Percentiles rank a stretch among this genome's conserved stretches.
These are phyloP conservation scores for Nemotelus pantherinus DNA, from an alignment of 2,888 invertebrate species.

Conservation along the genomic window DNA sequence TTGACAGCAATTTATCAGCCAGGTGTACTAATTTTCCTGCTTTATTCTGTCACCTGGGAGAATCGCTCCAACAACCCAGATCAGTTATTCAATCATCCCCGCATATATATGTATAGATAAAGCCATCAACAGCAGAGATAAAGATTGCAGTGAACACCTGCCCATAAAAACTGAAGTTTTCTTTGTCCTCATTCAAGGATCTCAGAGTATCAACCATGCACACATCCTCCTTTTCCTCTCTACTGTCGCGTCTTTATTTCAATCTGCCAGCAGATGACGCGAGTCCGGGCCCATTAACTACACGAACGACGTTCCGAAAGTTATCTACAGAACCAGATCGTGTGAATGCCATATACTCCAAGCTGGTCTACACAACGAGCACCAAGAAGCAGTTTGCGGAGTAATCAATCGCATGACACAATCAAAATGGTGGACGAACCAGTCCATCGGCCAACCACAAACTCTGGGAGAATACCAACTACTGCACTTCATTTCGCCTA, in stretches of 20 bases:
- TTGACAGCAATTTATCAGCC: too few relatives aligned
- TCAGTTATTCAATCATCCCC: slow-evolving; percentile 5
- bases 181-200: slow-evolving; percentile 28
- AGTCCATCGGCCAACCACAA: slow-evolving; percentile 27
- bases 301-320: slow-evolving; percentile 4
- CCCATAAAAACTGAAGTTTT: not conserved
- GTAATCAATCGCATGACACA: slow-evolving; percentile 51
- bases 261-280: slow-evolving; percentile 12
- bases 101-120: not conserved
- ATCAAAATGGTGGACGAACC: slow-evolving; percentile 52
- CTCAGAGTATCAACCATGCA: not conserved
- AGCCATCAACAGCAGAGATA: not conserved
- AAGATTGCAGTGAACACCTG: slow-evolving; percentile 16
- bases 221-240: slow-evolving; percentile 24
- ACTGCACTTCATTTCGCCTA: not conserved
- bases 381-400: slow-evolving; percentile 33
- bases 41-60: too few relatives aligned
- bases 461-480: not conserved
- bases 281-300: not conserved
- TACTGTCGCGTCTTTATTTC: not conserved
- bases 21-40: too few relatives aligned
- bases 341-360: slow-evolving; percentile 14
- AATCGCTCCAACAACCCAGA: slow-evolving; percentile 24
- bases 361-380: slow-evolving; percentile 17
- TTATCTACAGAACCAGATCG: slow-evolving; percentile 13